Evolutionary conservation across 2,113 vertebrate genomes (phyloP), one percentile per base, ranked within the genome.

Genomic region (Nesoenas mayeri): DNA sequence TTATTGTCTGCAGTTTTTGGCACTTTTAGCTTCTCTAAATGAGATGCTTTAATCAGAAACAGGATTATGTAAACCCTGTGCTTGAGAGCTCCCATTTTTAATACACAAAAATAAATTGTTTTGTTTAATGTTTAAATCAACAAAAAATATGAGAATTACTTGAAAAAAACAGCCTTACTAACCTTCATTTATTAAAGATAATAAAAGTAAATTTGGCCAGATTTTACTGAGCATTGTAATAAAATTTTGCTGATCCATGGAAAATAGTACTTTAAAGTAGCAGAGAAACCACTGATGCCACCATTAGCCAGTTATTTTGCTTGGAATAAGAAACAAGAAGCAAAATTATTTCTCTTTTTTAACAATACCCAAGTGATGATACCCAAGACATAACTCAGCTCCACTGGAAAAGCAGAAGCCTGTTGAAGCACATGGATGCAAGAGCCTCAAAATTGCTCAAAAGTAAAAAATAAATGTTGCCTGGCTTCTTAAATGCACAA

Each of bases 41-140:
- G 50, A 94, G 71, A 60, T 36, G 13, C 19, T 96, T 95, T 88
- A 93, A 93, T 94, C 91, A 92, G 58, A 80, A 89, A 80, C 44
- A 78, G 54, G 54, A 84, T 88, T 95, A 81, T 13, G 26, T 56
- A 92, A 67, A 80, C 19, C 12, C 32, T 38, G 25, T 44, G 36
- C 53, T 91, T 88, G 72, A 90, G 42, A 74, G 57, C 31, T 95
- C 58, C 28, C 11, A 66, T 92, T 96, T 96, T 88, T 69, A 84
- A 82, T 69, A 85, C 9, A 44, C 10, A 84, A 92, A 94, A 85
- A 81, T 2, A 85, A 89, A 93, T 84, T 44, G 53, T 20, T 91
- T 86, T 64, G 5, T 83, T 96, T 95, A 80, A 95, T 78, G 42
- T 74, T 82, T 85, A 78, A 38, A 87, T 78, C 50, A 67, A 8